Evolutionary conservation across 2,797 vertebrate species (phyloP).

Genomic region (Natrix natrix): DNA sequence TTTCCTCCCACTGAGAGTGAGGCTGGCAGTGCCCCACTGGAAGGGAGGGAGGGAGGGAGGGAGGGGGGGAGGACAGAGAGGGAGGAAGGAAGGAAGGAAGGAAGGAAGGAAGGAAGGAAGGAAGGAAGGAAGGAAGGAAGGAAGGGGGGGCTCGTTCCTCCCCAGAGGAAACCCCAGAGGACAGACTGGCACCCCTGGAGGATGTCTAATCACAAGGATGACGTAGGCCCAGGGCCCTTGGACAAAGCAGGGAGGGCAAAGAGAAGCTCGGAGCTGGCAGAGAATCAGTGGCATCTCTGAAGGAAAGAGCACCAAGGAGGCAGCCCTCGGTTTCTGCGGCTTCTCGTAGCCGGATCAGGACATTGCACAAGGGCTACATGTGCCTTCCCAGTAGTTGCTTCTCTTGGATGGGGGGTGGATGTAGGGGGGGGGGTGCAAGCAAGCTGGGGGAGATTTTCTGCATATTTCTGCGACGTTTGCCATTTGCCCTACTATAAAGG

Average conservation of each 20-base stretch:
- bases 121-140: too few relatives aligned
- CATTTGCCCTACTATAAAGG: not conserved
- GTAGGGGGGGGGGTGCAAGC: too few relatives aligned
- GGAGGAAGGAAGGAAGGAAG: too few relatives aligned
- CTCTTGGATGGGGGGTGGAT: not conserved
- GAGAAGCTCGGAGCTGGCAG: not conserved
- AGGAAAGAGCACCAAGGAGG: not conserved
- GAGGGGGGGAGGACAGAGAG: too few relatives aligned
- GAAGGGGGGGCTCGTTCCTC: not conserved
- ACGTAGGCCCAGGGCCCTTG: rapidly evolving
- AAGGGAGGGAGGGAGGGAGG: not conserved
- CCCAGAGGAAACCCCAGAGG: not conserved
- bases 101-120: too few relatives aligned
- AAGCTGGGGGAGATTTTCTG: not conserved
- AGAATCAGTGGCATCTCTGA: not conserved
- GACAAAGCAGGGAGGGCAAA: not conserved
- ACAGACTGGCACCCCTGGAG: not conserved
- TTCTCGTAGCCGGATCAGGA: not conserved
- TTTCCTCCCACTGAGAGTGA: not conserved
- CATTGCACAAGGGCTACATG: not conserved
- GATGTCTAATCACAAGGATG: not conserved
- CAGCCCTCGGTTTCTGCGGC: not conserved
- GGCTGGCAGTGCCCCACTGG: not conserved
- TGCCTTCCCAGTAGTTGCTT: not conserved
- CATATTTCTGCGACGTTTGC: not conserved